Base-by-base conservation (phyloP, 2,113 vertebrate species). In the Rhinolophus sinicus region DNA sequence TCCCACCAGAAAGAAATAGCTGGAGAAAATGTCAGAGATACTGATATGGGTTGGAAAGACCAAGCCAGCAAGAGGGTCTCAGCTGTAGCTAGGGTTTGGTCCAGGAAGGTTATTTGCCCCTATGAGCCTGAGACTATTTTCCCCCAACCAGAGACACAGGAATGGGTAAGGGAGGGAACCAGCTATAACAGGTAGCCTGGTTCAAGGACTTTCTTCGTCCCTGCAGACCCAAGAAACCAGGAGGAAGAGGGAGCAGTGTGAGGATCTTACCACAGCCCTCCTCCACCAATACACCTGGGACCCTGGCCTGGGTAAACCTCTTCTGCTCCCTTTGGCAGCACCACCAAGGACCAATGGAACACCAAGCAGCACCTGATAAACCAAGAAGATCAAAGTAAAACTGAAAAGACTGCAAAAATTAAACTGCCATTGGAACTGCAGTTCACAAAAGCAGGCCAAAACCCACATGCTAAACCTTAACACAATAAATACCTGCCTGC, bases 181-280 rank as follows among this genome's bases (percentile, higher is more conserved):
- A 50, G 11, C 3, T 19, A 70, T 0, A 69, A n/a, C 16, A 77
- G 38, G 69, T 5, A 65, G 16, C 28, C 35, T 38, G 40, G 16
- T 7, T 18, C 1, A 6, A 10, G n/a, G 3, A 44, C 3, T 1
- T 3, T 38, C 24, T 60, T 24, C 65, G 13, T 65, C 24, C 9
- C 12, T 84, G 5, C 6, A 64, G 7, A n/a, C 7, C 44, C 44
- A 70, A 89, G 28, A 90, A 47, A 87, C 30, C 5, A 19, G 35
- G 50, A 70, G 52, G 16, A 19, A 30, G 8, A 1, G 3, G 30
- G 28, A 62, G 0, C 6, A 47, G 33, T 0, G 56, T 10, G 16
- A 93, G 24, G 16, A 54, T 18, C 33, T 24, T 8, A n/a, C 3
- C 3, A 30, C 7, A 70, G 22, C 2, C 7, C 2, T 47, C 21